Evolutionary conservation across 2,888 invertebrate genomes (phyloP).

Genomic region (Eremobia ochroleuca): DNA sequence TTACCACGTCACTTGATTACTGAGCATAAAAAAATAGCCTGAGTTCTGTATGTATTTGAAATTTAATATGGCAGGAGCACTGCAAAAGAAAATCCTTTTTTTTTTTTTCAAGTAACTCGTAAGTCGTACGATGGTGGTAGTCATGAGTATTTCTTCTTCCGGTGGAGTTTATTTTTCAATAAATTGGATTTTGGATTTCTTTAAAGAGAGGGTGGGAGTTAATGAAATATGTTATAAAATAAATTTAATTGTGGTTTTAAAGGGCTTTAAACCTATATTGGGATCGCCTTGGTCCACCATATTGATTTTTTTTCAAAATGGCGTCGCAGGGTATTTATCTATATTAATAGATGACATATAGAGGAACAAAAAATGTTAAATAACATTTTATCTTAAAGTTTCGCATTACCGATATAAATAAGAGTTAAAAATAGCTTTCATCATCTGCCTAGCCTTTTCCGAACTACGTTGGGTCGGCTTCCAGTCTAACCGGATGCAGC

Average conservation of each 20-base stretch:
- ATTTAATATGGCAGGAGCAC: constrained; percentile 34
- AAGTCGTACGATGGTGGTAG: not conserved
- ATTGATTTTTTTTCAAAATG: too few species aligned
- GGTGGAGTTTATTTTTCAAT: not conserved
- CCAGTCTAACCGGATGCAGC: too few species aligned
- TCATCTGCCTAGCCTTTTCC: too few species aligned
- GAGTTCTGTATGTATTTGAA: constrained; percentile 40
- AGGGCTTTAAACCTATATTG: not conserved
- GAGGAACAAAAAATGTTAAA: too few species aligned
- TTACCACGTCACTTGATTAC: constrained; percentile 58
- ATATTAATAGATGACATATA: too few species aligned
- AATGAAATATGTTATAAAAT: not conserved
- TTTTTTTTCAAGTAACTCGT: not conserved
- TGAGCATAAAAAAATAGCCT: constrained; percentile 41
- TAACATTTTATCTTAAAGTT: too few species aligned
- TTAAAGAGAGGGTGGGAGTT: not conserved
- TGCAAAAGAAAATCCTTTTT: constrained; percentile 12
- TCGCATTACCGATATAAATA: too few species aligned
- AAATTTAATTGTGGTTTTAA: not conserved
- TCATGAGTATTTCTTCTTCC: not conserved
- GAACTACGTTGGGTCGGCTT: too few species aligned
- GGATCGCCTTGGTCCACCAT: too few species aligned
- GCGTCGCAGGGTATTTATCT: too few species aligned
- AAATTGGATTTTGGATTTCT: not conserved
- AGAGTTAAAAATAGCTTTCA: too few species aligned